A percentile compares a stretch with the other conserved stretches of the same genome.
Evolutionary conservation across 2,113 vertebrate genomes (phyloP).

Genomic region (Psittacula cyanocephala): DNA sequence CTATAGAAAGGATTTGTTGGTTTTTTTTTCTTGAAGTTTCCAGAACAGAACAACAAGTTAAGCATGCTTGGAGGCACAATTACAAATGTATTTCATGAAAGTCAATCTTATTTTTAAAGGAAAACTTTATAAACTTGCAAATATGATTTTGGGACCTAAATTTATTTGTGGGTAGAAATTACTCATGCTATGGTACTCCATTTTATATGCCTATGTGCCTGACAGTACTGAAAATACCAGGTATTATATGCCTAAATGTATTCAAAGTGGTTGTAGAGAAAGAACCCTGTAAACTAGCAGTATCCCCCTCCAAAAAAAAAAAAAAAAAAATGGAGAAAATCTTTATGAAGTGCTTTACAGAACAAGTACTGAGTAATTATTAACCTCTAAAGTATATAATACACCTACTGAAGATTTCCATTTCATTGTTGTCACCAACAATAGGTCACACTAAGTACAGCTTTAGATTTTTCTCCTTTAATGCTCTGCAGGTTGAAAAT

Average conservation of each 20-base stretch:
- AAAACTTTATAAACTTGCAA: background rate
- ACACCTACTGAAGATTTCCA: background rate
- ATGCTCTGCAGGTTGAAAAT: background rate
- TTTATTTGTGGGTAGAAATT: conserved; percentile 4
- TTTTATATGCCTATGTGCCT: background rate
- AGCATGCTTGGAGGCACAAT: background rate
- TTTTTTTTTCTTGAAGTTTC: background rate
- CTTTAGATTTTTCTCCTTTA: background rate
- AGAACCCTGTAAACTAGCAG: background rate
- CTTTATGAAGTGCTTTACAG: background rate
- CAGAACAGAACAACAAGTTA: background rate
- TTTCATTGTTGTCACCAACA: background rate
- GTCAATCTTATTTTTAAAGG: conserved; percentile 6
- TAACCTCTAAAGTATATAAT: background rate
- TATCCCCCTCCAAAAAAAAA: background rate
- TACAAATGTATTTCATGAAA: background rate
- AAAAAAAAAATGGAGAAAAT: background rate
- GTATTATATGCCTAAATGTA: background rate
- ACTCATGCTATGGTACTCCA: background rate
- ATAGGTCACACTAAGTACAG: background rate
- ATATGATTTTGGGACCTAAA: background rate
- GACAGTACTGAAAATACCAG: background rate
- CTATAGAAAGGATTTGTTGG: background rate
- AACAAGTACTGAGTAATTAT: background rate
- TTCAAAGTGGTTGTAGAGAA: background rate